Evolutionary conservation across 2,113 vertebrate species (phyloP).

Genomic region (Benitochromis conjunctus): DNA sequence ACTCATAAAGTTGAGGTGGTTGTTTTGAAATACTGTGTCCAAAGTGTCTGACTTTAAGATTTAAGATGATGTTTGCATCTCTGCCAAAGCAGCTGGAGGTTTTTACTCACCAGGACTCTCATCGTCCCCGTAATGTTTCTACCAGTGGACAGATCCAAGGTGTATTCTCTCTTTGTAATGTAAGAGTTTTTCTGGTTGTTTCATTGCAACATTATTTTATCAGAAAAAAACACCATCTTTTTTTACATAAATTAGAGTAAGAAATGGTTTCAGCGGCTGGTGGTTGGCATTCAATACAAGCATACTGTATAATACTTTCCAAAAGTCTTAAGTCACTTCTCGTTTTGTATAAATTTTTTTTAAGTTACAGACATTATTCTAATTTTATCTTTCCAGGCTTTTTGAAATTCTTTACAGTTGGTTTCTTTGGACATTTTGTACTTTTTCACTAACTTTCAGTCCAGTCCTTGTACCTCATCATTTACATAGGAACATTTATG

Average conservation of each 20-base stretch:
- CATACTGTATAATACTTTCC: background rate
- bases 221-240: background rate
- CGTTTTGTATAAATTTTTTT: background rate
- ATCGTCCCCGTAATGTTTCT: background rate
- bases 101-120: background rate
- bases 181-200: background rate
- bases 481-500: background rate
- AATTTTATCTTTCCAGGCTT: background rate
- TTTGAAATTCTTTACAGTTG: background rate
- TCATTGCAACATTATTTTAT: background rate
- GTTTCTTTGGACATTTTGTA: background rate
- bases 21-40: background rate
- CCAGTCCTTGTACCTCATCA: background rate
- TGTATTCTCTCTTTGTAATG: background rate
- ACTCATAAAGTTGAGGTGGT: background rate
- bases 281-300: background rate
- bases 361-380: background rate
- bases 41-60: background rate
- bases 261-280: background rate
- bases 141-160: background rate
- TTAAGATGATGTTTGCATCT: background rate
- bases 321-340: background rate
- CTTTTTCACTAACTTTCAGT: background rate
- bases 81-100: background rate
- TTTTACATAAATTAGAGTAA: accelerated